Evolutionary conservation across 2,888 invertebrate species (phyloP).

Genomic region (Patella pellucida): DNA sequence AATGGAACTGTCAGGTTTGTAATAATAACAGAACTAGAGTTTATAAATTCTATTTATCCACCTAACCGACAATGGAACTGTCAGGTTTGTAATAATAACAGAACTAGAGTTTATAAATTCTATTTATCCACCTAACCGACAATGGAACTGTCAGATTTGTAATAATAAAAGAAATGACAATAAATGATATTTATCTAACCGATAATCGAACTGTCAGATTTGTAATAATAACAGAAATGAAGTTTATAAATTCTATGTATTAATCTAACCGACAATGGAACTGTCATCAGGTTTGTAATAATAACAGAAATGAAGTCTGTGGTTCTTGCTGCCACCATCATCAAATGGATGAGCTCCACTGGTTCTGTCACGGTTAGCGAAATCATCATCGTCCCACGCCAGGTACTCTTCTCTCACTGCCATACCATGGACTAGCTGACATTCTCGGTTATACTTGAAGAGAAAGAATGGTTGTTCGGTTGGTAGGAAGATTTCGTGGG

Average conservation of each 20-base stretch:
- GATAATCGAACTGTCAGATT: not conserved
- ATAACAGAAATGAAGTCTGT: slow-evolving; percentile 34
- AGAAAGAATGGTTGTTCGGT: slow-evolving; percentile 37
- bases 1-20: too few relatives aligned
- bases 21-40: too few relatives aligned
- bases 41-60: too few relatives aligned
- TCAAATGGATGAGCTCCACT: slow-evolving; percentile 32
- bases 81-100: too few relatives aligned
- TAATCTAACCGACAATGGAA: not conserved
- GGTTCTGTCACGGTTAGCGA: not conserved
- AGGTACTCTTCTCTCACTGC: slow-evolving; percentile 29
- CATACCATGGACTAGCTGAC: slow-evolving; percentile 40
- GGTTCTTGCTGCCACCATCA: slow-evolving; percentile 27
- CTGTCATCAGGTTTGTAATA: too few relatives aligned
- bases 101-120: too few relatives aligned
- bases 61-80: too few relatives aligned
- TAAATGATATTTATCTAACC: too few relatives aligned
- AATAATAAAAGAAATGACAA: too few relatives aligned
- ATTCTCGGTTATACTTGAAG: slow-evolving; percentile 30
- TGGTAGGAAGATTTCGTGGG: slow-evolving; percentile 35
- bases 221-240: slow-evolving; percentile 35
- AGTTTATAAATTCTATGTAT: too few relatives aligned
- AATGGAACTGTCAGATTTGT: too few relatives aligned
- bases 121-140: too few relatives aligned
- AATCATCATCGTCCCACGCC: not conserved